phyloP scores from a whole-genome alignment of 2,113 vertebrate genomes.

The Delphinapterus leucas region DNA sequence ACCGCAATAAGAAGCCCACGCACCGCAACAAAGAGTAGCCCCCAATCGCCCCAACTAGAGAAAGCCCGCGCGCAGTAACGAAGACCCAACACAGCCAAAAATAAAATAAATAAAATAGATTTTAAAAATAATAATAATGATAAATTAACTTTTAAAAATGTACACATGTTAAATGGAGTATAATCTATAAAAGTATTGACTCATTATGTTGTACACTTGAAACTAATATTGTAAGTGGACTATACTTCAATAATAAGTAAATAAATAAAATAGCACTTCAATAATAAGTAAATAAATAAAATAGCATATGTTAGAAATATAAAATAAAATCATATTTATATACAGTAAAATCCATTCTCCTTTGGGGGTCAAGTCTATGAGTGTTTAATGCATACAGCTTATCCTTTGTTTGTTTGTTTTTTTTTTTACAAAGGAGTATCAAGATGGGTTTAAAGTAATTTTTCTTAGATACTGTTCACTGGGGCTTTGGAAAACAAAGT shows the following conservation, averaged over 20 bases:
- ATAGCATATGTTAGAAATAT: not conserved
- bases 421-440: not conserved
- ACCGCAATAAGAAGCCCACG: too few relatives aligned
- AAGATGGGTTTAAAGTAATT: not conserved
- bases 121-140: too few relatives aligned
- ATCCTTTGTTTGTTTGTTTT: not conserved
- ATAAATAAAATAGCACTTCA: not conserved
- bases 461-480: not conserved
- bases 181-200: not conserved
- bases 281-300: not conserved
- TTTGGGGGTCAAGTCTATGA: not conserved
- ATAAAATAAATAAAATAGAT: too few relatives aligned
- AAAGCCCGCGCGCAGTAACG: too few relatives aligned
- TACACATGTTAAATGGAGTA: not conserved
- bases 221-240: not conserved
- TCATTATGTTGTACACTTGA: not conserved
- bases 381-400: not conserved
- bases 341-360: not conserved
- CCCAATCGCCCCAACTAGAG: too few relatives aligned
- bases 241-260: not conserved
- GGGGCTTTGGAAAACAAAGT: not conserved
- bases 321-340: not conserved
- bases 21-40: too few relatives aligned
- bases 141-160: not conserved
- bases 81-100: too few relatives aligned